phyloP scores from a whole-genome alignment of 2,113 vertebrate species.

The Xerus inauris region DNA sequence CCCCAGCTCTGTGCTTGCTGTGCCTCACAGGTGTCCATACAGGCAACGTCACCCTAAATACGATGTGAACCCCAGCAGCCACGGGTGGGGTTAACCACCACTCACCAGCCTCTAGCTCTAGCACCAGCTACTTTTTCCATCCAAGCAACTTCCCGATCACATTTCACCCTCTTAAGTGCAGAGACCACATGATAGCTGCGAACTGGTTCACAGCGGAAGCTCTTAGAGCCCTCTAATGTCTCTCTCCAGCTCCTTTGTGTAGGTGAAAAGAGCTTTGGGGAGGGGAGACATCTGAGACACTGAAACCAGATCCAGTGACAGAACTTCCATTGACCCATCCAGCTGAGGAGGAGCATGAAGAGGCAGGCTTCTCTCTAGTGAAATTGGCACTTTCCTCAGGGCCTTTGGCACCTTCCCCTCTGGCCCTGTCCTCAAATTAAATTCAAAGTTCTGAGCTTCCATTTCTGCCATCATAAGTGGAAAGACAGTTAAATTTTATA shows the following conservation, averaged over 20 bases:
- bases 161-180: conserved; percentile 95
- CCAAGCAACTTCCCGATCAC: conserved; percentile 96
- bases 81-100: conserved; percentile 96
- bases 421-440: background rate
- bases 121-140: conserved; percentile 97
- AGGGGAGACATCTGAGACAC: background rate
- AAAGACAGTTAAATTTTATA: background rate
- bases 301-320: background rate
- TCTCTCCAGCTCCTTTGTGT: background rate
- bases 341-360: background rate
- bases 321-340: background rate
- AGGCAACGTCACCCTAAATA: conserved; percentile 86
- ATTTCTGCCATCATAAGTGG: background rate
- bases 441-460: background rate
- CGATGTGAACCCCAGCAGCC: conserved; percentile 95
- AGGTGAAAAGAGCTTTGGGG: no score
- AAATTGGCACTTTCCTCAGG: no score
- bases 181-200: conserved; percentile 98
- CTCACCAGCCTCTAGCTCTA: conserved; percentile 96
- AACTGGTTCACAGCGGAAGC: conserved; percentile 96
- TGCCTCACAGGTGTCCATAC: background rate
- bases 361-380: background rate
- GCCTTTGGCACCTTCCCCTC: background rate
- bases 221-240: conserved; percentile 92
- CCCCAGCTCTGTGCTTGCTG: background rate